Evolutionary conservation across 2,797 vertebrate genomes (phyloP), one percentile per base, ranked within the genome.

Genomic region (Spinus pinus): DNA sequence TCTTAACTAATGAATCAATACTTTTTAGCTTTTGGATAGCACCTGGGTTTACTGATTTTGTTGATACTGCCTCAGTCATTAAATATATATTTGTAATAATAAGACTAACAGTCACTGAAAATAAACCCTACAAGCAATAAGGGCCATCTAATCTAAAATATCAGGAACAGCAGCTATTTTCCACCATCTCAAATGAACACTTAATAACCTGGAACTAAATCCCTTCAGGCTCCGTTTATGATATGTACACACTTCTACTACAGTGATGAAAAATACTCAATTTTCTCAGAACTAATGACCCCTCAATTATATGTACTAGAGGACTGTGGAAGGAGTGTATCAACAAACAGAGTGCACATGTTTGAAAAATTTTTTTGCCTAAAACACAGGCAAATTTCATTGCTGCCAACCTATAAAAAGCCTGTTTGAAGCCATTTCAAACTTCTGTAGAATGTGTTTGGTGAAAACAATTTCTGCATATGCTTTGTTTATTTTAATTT

Each of bases 121-220:
- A 92, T 65, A 95, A 92, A 62, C 62, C 60, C 71, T 83, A 67
- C 8, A 53, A 74, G 78, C 46, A 92, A 54, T 66, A 89, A 95
- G 49, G 71, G 69, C 69, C 83, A 69, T 50, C 81, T 94, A 83
- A 95, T 94, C 72, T 83, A 93, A 91, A 90, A 92, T 84, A 94
- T 93, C 72, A 93, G 78, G 90, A 95, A 82, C 64, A 86, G 57
- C 67, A 82, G 82, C 83, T 90, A 90, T 88, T 84, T 78, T 82
- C 82, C 65, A 92, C 79, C 81, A 94, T 94, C 82, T 92, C 77
- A 94, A 95, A 95, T 91, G 90, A 97, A 90, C 94, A 92, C 71
- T 95, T 95, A 96, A 95, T 96, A 97, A 97, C 84, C 86, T 96
- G 96, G 95, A 97, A 97, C 94, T 96, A 97, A 96, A 91, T 83